Evolutionary conservation across 1,140 invertebrate genomes (phyloP), one percentile per base, ranked within the genome.

Genomic region (Bathynomus jamesi): DNA sequence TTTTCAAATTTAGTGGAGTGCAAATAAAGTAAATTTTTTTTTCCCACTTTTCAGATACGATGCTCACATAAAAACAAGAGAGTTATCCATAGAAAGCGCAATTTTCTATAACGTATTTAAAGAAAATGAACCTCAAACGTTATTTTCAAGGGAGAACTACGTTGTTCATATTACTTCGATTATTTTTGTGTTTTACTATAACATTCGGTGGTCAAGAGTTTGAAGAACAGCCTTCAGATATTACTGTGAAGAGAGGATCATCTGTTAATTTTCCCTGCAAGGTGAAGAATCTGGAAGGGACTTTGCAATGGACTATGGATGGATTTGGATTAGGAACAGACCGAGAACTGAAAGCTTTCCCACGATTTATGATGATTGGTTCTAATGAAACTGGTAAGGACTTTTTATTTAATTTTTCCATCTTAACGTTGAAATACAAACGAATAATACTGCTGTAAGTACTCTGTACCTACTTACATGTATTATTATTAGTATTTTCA

Each of bases 301-400:
- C 89, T n/a, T 85, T 96, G 17, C 94, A 96, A 82, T 96, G 94
- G 94, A 96, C 94, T 28, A 93, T 94, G 80, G 93, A 96, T 80
- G 93, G 93, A 78, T 97, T 97, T 80, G 94, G 93, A 0, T 84
- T 96, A 24, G 94, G 94, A 0, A 88, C 90, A 0, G 90, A 95
- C 78, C 84, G 94, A 69, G 91, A 95, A 79, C 86, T 96, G 61
- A 90, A 88, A 69, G 92, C 92, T 24, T 98, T 92, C 82, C 92
- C 92, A 76, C 85, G 94, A 74, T 99, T 96, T 83, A 87, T 88
- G 68, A 97, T 96, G 95, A 90, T 71, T 8, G 75, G 70, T 11
- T 65, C 70, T n/a, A 66, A 68, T 8, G 40, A 31, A 0, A 68
- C 66, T 61, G 74, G 74, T 75, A 28, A 69, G 61, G n/a, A n/a